Base-by-base conservation (phyloP, 2,888 invertebrate genomes). In the Lymantria dispar region DNA sequence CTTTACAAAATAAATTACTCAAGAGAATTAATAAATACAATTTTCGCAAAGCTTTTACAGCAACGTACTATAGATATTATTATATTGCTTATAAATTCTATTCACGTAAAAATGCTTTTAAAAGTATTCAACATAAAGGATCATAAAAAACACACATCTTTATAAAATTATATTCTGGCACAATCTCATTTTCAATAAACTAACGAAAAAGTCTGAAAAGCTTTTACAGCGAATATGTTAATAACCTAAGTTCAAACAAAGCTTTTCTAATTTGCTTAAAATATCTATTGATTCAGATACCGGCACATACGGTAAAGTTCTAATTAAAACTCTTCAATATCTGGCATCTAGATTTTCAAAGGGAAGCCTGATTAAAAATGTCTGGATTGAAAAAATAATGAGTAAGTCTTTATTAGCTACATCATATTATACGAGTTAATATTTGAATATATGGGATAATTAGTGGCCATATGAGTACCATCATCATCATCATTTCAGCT, bases 341-440 rank as follows among this genome's bases (percentile, higher is more conserved):
- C 57, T 57, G 58, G 59, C 52, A 60, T 68, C 79, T 75, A 81
- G 80, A 71, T 74, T 72, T 75, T 80, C 78, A 79, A 80, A 74
- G 72, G 58, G 57, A 50, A 62, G 58, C 76, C n/a, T 83, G 83
- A 84, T 84, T 84, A 84, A 84, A 83, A 84, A 74, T 63, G 62
- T 68, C 67, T 61, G 62, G 62, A 68, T 55, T 53, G 48, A 63
- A 63, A 63, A 58, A 64, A 33, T 33, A 31, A 22, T 22, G 3
- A 8, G 8, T 8, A 33, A 3, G 33, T 1, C 33, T 33, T 10
- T 33, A 33, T 8, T 7, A 10, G 8, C 1, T 33, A 33, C 10
- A 33, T 33, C 8, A 56, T 50, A 53, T 56, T 56, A 48, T 46
- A 64, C 33, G 5, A 22, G 22, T 5, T 3, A n/a, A n/a, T n/a